Base-by-base conservation (phyloP, 53 echinoderm and acorn worm genomes). In the Antedon mediterranea region DNA sequence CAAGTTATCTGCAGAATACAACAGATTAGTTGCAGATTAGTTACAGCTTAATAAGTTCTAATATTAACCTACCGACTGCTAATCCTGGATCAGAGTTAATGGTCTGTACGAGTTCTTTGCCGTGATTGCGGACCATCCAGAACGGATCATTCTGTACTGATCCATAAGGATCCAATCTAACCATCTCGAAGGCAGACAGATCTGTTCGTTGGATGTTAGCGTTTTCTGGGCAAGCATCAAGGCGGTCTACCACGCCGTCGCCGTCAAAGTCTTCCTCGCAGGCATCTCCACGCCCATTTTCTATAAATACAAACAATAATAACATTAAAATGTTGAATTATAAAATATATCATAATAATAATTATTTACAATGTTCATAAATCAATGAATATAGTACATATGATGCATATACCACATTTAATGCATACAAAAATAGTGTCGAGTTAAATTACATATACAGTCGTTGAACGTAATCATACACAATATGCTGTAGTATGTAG, bases 211-310 rank as follows among this genome's bases (percentile, higher is more conserved):
- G 89, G 79, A 97, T 97, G 31, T 83, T 78, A 43, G 74, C 71
- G 37, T 97, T 92, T 73, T 86, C 81, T 28, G 92, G 92, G 33
- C 97, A 97, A 11, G 90, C 90, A 74, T 97, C 97, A 42, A 83
- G 81, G 28, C 85, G 74, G 37, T 92, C 92, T 28, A 88, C 34
- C 4, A 86, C 84, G 4, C 97, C 97, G 43, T 97, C 97, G 28
- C 97, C 97, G 83, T 97, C 97, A 28, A 88, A 90, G 75, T 97
- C 97, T 29, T 84, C 89, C 84, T 92, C 92, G 57, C 97, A 97
- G 0, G 86, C 82, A 44, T 97, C 97, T 32, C 97, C 97, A 72
- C 85, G 87, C 18, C 92, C 91, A 71, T 97, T 88, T 30, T 84
- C 92, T 86, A 20, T 43, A 0, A n/a, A n/a, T n/a, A n/a, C n/a